Conservation (phyloP, 2,113 vertebrate species). For the Prolemur simus region DNA sequence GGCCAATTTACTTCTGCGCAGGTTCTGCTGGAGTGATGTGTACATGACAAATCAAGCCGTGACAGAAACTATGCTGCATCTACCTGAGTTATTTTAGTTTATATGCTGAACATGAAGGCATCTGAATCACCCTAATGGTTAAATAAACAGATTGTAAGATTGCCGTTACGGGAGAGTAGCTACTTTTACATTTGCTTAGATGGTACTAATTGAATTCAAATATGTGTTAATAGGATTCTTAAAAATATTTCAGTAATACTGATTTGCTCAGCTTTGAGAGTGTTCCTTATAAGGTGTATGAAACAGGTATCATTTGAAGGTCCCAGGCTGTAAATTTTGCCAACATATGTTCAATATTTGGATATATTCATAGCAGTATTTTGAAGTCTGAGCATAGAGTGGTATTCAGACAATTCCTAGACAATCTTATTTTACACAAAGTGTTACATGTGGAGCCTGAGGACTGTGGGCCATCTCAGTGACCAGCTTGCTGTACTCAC, state of each 20-base stretch:
- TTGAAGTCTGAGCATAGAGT: background rate
- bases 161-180: background rate
- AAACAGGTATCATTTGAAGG: background rate
- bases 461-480: background rate
- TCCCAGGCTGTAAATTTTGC: background rate
- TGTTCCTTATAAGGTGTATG: accelerated
- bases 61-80: background rate
- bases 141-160: background rate
- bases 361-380: background rate
- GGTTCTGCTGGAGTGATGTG: background rate
- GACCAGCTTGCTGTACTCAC: background rate
- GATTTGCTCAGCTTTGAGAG: background rate
- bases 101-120: background rate
- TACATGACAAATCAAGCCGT: background rate
- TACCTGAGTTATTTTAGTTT: background rate
- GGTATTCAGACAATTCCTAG: background rate
- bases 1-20: background rate
- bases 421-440: background rate
- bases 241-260: background rate
- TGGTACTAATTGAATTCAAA: background rate
- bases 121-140: background rate
- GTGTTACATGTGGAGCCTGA: background rate
- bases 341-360: background rate
- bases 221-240: background rate
- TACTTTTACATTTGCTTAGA: background rate